Evolutionary conservation across 1,140 invertebrate genomes (phyloP), one percentile per base, ranked within the genome.

Genomic region (Phenacoccus solenopsis): DNA sequence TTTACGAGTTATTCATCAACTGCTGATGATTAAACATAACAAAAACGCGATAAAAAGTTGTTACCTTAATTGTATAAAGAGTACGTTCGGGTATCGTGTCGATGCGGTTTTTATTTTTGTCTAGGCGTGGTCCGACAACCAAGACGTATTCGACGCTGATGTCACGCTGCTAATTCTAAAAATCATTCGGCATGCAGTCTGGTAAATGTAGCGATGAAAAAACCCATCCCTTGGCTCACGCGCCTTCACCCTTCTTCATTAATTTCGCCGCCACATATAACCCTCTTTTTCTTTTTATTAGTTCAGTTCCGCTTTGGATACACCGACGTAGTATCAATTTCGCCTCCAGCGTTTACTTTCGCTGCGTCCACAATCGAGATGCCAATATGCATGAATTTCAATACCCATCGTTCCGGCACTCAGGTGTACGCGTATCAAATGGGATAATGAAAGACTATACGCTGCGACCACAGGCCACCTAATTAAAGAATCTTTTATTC

Each of bases 31-130:
- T n/a, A n/a, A n/a, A n/a, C n/a, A n/a, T n/a, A n/a, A n/a, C n/a
- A n/a, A n/a, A n/a, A n/a, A n/a, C 30, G 30, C 13, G 20, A 49
- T n/a, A n/a, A 49, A 49, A 49, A 49, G 38, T 49, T 49, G 38
- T 49, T 49, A 49, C 38, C 38, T 49, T 49, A 49, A 49, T 49
- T 49, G 38, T 49, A 49, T n/a, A n/a, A n/a, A n/a, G n/a, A 49
- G 38, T 49, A 49, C 13, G 13, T 32, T 7, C 30, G 5, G 5
- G 13, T 32, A 16, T 49, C 38, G 38, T 49, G 38, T 16, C 2
- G 2, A n/a, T 49, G 38, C 38, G 38, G 38, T 49, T 49, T 49
- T 49, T 49, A 49, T 49, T 49, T 49, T 49, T n/a, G 38, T 10
- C 16, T n/a, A 49, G 38, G 38, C 38, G 38, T 49, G 38, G 38